Evolutionary conservation across 2,888 invertebrate species (phyloP).

Genomic region (Drosophila subquinaria): DNA sequence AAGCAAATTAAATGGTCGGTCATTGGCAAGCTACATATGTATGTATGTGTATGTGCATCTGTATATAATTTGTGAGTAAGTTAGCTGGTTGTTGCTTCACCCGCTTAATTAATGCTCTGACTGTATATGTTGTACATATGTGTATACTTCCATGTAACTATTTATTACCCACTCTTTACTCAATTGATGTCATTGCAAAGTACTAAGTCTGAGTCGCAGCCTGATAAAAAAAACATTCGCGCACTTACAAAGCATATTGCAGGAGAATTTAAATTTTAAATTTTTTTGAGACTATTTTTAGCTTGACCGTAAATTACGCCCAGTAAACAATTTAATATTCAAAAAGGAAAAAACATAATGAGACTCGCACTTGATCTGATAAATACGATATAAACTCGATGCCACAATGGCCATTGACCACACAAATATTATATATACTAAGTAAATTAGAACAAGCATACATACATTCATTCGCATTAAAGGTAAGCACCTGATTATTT

Average conservation of each 20-base stretch:
- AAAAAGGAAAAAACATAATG: neutral
- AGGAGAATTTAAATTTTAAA: conserved; percentile 42
- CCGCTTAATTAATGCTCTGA: conserved; percentile 54
- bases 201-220: conserved; percentile 16
- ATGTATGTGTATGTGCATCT: neutral
- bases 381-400: neutral
- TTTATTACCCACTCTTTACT: conserved; percentile 32
- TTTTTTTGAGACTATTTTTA: conserved; percentile 48
- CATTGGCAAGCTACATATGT: conserved; percentile 35
- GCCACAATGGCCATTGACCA: conserved; percentile 8
- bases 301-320: conserved; percentile 13
- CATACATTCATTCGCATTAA: neutral
- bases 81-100: conserved; percentile 21
- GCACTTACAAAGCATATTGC: conserved; percentile 35
- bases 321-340: conserved; percentile 9
- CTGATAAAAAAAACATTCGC: conserved; percentile 24
- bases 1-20: conserved; percentile 44
- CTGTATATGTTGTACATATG: neutral
- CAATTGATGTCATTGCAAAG: conserved; percentile 41
- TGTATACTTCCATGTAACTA: conserved; percentile 47
- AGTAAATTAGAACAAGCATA: neutral
- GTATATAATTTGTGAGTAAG: neutral
- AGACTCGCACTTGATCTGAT: neutral
- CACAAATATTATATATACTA: conserved; percentile 12
- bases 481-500: neutral